phyloP scores from a whole-genome alignment of 92 coral and sea anemone species.

The Epizoanthus fatuus region DNA sequence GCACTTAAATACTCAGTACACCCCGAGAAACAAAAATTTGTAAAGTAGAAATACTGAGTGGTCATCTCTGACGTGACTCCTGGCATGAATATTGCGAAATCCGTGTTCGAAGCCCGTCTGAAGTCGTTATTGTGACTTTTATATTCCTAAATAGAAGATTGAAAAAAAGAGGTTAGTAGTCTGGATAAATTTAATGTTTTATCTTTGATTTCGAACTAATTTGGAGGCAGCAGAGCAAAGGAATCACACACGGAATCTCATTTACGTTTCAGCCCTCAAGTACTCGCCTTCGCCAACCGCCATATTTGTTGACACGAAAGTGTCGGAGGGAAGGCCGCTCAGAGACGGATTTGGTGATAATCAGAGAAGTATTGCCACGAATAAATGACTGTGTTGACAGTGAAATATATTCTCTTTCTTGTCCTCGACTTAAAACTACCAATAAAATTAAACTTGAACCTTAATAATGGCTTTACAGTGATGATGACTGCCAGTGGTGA shows the following conservation, averaged over 20 bases:
- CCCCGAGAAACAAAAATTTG: conserved; percentile 17
- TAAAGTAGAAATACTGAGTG: background rate
- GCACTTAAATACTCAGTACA: background rate
- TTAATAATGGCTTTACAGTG: no score
- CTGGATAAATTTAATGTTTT: conserved; percentile 2
- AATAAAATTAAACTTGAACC: no score
- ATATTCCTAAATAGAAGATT: background rate
- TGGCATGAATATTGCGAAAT: background rate
- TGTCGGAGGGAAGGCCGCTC: no score
- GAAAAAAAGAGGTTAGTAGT: background rate
- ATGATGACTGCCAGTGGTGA: no score
- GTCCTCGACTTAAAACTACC: no score
- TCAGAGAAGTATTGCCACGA: conserved; percentile 11
- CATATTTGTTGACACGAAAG: background rate
- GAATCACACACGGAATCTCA: background rate
- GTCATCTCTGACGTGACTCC: background rate
- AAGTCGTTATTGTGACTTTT: background rate
- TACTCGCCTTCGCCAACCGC: background rate
- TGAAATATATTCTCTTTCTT: no score
- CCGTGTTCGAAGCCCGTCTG: no score
- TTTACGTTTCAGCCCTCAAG: conserved; percentile 11
- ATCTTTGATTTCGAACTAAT: background rate
- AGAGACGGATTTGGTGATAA: background rate
- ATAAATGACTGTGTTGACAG: no score
- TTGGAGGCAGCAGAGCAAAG: background rate